Evolutionary conservation across 2,113 vertebrate species (phyloP).

Genomic region (Leucopternis melanops): DNA sequence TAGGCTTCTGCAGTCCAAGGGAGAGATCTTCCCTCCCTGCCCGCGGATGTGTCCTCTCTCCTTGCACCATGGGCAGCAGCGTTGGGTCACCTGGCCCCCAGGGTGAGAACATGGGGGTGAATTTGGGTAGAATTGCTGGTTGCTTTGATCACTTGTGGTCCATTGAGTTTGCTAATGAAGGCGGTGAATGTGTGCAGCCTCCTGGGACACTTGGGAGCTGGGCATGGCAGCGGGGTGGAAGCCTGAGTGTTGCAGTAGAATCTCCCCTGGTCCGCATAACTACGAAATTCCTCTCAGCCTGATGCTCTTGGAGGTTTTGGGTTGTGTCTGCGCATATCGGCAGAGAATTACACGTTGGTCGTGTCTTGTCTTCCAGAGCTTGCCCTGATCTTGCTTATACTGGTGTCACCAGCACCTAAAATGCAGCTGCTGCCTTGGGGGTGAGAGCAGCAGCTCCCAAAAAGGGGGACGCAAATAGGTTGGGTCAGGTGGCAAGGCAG

Average conservation of each 20-base stretch:
- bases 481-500: background rate
- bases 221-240: background rate
- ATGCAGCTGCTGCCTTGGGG: background rate
- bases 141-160: background rate
- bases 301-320: background rate
- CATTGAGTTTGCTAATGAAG: background rate
- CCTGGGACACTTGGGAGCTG: background rate
- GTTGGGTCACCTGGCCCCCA: background rate
- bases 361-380: background rate
- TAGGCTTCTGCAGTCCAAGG: background rate
- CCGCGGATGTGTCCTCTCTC: background rate
- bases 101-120: background rate
- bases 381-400: background rate
- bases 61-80: fast-evolving
- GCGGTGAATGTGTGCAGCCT: fast-evolving
- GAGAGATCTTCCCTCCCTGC: background rate
- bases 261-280: background rate
- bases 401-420: background rate
- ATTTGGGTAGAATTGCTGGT: background rate
- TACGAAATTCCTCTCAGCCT: background rate
- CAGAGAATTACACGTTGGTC: fast-evolving
- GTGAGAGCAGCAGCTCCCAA: background rate
- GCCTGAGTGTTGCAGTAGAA: too few relatives aligned
- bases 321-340: background rate
- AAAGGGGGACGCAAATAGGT: background rate